Percentiles rank a stretch among this genome's conserved stretches.
Conservation (phyloP, 2,888 invertebrate genomes). For the Ichneumon xanthorius region DNA sequence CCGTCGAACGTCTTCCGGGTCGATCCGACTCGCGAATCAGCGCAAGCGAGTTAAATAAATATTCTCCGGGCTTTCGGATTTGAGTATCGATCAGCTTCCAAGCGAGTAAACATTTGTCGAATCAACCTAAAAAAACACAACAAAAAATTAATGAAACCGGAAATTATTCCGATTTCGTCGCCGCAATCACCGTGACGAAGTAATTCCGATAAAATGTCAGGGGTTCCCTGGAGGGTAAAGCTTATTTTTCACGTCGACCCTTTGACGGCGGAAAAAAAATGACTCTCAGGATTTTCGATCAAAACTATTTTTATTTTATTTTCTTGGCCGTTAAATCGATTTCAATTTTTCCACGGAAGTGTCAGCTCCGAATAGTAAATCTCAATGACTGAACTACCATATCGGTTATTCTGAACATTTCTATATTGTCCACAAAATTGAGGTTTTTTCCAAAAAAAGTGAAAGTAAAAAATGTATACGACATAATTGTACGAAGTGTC, state of each 20-base stretch:
- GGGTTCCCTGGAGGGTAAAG: background rate
- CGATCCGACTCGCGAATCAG: constrained; percentile 8
- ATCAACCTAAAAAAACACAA: background rate
- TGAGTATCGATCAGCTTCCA: background rate
- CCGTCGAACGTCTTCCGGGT: background rate
- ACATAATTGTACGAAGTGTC: too few species aligned
- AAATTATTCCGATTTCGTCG: background rate
- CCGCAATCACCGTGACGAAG: background rate
- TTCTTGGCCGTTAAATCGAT: background rate
- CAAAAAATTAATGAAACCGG: background rate
- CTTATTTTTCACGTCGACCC: background rate
- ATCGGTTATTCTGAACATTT: too few species aligned
- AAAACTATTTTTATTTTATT: constrained; percentile 21
- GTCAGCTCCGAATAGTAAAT: too few species aligned
- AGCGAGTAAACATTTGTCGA: background rate
- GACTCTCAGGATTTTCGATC: too few species aligned
- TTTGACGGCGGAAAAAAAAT: too few species aligned
- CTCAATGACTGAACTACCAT: too few species aligned
- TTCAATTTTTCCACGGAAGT: background rate
- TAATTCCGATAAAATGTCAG: background rate
- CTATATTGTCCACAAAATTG: too few species aligned
- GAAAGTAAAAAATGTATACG: too few species aligned
- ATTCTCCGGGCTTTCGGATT: constrained; percentile 22
- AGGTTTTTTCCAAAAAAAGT: too few species aligned
- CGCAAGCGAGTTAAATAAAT: background rate